Conservation (phyloP, 2,797 vertebrate species). For the Alosa sapidissima region DNA sequence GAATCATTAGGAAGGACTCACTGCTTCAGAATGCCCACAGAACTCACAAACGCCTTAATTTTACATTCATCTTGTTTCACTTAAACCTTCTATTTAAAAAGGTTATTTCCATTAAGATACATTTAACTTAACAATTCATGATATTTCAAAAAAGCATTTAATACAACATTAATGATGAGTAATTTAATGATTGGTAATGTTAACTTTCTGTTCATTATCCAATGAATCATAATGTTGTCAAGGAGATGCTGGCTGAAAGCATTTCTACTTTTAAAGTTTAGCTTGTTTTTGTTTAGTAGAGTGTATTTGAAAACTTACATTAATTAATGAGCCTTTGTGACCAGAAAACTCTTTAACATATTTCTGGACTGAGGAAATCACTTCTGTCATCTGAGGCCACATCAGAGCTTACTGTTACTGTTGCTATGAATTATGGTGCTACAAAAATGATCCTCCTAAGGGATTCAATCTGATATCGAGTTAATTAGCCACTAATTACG, state of each 20-base stretch:
- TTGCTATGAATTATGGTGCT: slow-evolving; percentile 3
- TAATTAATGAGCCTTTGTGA: neutral
- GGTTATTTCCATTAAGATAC: neutral
- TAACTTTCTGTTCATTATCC: no score
- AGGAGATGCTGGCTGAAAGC: no score
- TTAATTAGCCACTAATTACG: slow-evolving; percentile 7
- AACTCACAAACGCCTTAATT: slow-evolving; percentile 3
- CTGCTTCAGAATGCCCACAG: neutral
- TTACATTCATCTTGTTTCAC: neutral
- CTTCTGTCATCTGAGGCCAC: neutral
- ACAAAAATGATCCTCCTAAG: neutral
- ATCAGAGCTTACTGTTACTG: neutral
- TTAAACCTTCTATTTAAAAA: neutral
- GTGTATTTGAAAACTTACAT: neutral
- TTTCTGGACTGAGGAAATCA: neutral
- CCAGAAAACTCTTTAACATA: neutral
- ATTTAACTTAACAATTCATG: neutral
- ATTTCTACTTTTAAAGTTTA: no score
- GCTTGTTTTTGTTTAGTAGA: neutral
- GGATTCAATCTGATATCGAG: neutral
- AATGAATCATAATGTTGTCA: neutral
- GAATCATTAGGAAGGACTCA: neutral
- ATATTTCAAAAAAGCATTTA: neutral
- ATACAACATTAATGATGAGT: neutral
- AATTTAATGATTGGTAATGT: no score